A percentile compares a stretch with the other conserved stretches of the same genome.
Evolutionary conservation across 2,113 vertebrate species (phyloP).

Genomic region (Pyrgilauda ruficollis): DNA sequence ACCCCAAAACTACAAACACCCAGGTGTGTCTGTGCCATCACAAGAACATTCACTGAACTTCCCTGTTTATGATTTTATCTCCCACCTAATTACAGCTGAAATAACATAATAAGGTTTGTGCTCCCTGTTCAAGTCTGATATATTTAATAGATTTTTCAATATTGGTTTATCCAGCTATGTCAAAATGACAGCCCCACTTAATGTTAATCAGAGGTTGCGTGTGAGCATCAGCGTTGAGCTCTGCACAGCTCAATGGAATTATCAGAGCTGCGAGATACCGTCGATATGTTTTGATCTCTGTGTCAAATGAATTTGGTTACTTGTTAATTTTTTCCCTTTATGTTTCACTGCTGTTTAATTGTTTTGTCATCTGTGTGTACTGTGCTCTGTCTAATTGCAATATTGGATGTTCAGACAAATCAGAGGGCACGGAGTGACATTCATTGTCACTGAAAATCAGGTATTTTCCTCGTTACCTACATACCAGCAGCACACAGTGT

Average conservation of each 20-base stretch:
- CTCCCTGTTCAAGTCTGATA: constrained; percentile 65
- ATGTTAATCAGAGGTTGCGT: constrained; percentile 69
- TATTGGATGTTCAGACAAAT: constrained; percentile 16
- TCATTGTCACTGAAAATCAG: background rate
- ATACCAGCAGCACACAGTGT: background rate
- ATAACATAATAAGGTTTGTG: constrained; percentile 67
- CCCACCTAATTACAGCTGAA: constrained; percentile 71
- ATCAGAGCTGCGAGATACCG: constrained; percentile 53
- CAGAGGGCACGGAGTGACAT: background rate
- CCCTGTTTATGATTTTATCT: constrained; percentile 65
- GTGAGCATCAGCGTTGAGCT: constrained; percentile 60
- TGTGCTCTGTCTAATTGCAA: background rate
- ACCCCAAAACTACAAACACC: background rate
- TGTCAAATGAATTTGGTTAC: constrained; percentile 63
- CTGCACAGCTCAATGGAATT: constrained; percentile 64
- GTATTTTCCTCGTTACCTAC: background rate
- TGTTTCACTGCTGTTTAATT: constrained; percentile 54
- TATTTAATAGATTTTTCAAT: constrained; percentile 76
- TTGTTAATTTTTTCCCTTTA: constrained; percentile 64
- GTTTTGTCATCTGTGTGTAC: constrained; percentile 29
- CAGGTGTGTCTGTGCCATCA: background rate
- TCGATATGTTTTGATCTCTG: constrained; percentile 76
- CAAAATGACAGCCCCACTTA: constrained; percentile 74
- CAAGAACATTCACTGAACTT: background rate
- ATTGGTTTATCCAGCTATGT: constrained; percentile 71